phyloP scores from a whole-genome alignment of 1,140 invertebrate species.

The Lepidurus couesii region DNA sequence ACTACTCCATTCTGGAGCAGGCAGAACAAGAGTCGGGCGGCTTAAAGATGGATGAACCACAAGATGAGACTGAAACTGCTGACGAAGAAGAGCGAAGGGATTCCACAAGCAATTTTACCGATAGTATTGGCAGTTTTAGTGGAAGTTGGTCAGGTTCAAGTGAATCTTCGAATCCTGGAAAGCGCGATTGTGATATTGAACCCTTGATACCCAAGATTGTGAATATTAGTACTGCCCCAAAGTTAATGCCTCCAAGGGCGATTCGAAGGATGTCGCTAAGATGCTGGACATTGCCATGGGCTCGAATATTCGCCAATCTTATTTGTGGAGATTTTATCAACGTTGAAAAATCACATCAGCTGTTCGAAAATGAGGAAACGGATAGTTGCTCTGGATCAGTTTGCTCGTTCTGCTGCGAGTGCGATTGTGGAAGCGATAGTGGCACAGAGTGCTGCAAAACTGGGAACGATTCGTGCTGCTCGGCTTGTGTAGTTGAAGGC shows the following conservation, averaged over 20 bases:
- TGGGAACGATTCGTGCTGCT: not conserved
- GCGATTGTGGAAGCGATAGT: conserved; percentile 23
- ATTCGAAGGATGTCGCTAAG: not conserved
- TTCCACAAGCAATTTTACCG: too few relatives aligned
- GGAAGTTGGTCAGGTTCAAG: too few relatives aligned
- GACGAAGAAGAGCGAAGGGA: not conserved
- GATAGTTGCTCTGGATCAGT: conserved; percentile 19
- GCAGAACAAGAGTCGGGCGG: not conserved
- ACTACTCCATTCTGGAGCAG: not conserved
- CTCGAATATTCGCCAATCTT: not conserved
- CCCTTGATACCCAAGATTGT: not conserved
- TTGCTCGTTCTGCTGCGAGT: not conserved
- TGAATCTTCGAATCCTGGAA: too few relatives aligned
- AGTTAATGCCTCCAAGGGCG: not conserved
- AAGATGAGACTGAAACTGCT: not conserved
- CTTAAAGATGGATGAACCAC: not conserved
- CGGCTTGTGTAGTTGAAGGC: not conserved
- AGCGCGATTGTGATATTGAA: not conserved
- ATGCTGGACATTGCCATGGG: not conserved
- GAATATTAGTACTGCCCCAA: not conserved
- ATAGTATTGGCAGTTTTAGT: too few relatives aligned
- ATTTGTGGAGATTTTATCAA: not conserved
- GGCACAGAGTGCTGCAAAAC: conserved; percentile 24
- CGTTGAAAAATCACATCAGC: not conserved
- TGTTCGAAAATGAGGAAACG: not conserved